phyloP scores from a whole-genome alignment of 2,797 vertebrate genomes.

The Propithecus perrieri region DNA sequence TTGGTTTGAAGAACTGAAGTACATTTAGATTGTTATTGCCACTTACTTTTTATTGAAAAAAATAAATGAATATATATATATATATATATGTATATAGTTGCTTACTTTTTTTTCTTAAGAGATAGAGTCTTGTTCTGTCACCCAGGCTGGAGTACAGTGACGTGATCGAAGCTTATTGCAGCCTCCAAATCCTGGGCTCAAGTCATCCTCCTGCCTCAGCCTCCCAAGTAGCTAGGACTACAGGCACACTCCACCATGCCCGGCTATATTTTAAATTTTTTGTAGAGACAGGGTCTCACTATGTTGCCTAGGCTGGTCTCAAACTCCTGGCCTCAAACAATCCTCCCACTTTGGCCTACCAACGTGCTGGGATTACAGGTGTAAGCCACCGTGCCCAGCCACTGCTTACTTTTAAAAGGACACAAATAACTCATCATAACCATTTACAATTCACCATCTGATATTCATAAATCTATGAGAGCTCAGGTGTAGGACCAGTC shows the following conservation, averaged over 20 bases:
- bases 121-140: neutral
- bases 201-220: neutral
- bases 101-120: neutral
- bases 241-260: no score
- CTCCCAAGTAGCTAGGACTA: neutral
- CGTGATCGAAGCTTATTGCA: neutral
- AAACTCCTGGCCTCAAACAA: neutral
- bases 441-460: neutral
- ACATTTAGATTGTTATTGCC: neutral
- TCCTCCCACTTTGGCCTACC: neutral
- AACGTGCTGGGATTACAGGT: neutral
- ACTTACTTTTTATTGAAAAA: neutral
- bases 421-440: neutral
- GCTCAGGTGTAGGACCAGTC: neutral
- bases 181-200: neutral
- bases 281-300: neutral
- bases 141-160: neutral
- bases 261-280: neutral
- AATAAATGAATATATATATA: neutral
- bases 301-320: neutral
- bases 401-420: constrained; percentile 21
- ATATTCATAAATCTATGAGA: neutral
- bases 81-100: neutral
- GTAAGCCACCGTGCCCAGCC: neutral
- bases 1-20: neutral